Base-by-base conservation (phyloP, 2,797 vertebrate genomes). In the Ciconia nigra region DNA sequence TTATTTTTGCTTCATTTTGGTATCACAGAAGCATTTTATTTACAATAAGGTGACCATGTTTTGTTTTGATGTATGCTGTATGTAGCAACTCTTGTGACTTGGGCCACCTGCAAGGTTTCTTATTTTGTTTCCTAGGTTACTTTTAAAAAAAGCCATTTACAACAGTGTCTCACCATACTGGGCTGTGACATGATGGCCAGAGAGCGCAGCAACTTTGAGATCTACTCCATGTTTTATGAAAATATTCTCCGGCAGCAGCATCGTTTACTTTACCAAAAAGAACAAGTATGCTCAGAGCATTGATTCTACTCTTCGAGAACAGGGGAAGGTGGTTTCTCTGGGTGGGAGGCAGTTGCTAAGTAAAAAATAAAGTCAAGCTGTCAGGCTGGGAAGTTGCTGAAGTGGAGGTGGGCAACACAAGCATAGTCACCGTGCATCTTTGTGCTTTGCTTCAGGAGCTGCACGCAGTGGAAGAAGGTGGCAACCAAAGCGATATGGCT, bases 211-310 rank as follows among this genome's bases (percentile, higher is more conserved):
- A 97, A 90, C 96, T 99, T 98, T 55, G 96, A 98, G 96, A 97
- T 96, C 61, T 98, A 98, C 80, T 99, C 98, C 5, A 97, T 97
- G 96, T 98, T 98, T 94, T 98, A 98, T 10, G 98, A 99, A 93
- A 98, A 98, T 12, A 94, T 98, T 67, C 96, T 98, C 77, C 98
- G 96, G 80, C 98, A 98, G 44, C 42, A 97, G 24, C 97, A 93
- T 11, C 47, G 52, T 80, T 96, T 98, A 33, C 97, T 99, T 80
- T 77, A 93, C 85, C 97, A 97, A 88, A 98, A 97, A 88, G 97
- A 98, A 61, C 98, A 98, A 95, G 97, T 98, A 90, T 39, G 82
- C 66, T 67, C 37, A 79, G 55, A 57, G 25, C 4, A 1, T 61
- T 55, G 77, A 61, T 73, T 67, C n/a, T 72, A 5, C 67, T 42